These are phyloP conservation scores for Calephelis nemesis DNA, from an alignment of 1,140 invertebrate species.

Conservation along the genomic window DNA sequence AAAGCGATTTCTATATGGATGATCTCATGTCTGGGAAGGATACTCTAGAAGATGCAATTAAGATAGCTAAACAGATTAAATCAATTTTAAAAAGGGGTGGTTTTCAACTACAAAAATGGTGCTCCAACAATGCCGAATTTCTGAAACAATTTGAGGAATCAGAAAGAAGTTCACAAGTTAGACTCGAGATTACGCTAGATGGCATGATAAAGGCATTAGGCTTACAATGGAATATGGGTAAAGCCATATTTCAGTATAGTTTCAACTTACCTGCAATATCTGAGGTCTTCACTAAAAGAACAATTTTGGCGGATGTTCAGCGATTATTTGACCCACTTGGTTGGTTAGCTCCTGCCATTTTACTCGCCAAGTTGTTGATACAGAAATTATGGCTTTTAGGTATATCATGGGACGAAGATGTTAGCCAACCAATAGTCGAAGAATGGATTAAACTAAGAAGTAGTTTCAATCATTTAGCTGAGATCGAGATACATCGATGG, in stretches of 20 bases:
- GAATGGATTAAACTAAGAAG: background rate
- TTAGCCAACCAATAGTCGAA: background rate
- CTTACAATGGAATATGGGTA: background rate
- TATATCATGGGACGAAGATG: too few relatives aligned
- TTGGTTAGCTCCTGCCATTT: too few relatives aligned
- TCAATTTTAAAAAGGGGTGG: constrained; percentile 32
- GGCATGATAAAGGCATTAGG: too few relatives aligned
- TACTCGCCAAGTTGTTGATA: too few relatives aligned
- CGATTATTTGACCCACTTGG: too few relatives aligned
- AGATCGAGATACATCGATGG: background rate
- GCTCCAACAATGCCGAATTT: constrained; percentile 28
- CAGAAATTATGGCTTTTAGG: too few relatives aligned
- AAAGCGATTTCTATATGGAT: constrained; percentile 49
- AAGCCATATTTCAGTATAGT: constrained; percentile 2
- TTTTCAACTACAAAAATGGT: constrained; percentile 38
- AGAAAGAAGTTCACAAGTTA: too few relatives aligned
- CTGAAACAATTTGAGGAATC: constrained; percentile 1
- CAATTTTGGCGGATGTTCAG: background rate
- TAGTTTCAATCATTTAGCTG: background rate
- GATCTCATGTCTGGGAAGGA: constrained; percentile 48
- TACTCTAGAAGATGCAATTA: constrained; percentile 34
- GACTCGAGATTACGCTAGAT: too few relatives aligned
- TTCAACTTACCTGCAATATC: background rate
- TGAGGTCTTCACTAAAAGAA: background rate
- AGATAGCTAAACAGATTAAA: constrained; percentile 20